Conservation (phyloP, 2,797 vertebrate genomes). For the Syndactyla subalaris region DNA sequence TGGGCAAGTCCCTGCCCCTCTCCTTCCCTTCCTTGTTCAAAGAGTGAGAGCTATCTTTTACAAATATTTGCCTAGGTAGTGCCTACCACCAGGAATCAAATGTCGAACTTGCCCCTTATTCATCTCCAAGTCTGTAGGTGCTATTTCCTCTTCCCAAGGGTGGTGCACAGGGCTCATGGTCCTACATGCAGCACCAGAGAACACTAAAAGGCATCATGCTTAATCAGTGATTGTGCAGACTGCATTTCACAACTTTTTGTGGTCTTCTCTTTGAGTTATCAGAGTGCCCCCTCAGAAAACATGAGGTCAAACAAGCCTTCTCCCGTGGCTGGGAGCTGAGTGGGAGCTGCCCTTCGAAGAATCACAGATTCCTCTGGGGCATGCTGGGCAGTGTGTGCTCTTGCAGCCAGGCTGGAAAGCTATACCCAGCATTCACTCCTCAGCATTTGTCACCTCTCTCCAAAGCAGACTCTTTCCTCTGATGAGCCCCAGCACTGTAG, state of each 20-base stretch:
- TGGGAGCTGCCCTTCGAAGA: neutral
- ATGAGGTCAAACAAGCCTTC: neutral
- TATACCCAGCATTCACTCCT: neutral
- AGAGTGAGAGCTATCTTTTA: slow-evolving; percentile 1
- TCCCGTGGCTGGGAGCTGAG: neutral
- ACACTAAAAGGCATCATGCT: neutral
- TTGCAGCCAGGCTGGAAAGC: neutral
- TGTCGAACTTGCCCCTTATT: neutral
- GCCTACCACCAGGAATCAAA: neutral
- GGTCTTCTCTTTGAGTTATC: neutral
- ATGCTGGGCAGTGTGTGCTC: neutral
- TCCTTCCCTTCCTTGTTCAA: neutral
- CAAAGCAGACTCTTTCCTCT: slow-evolving; percentile 4
- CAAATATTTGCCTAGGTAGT: slow-evolving; percentile 57
- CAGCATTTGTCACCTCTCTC: neutral
- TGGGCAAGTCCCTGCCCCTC: neutral
- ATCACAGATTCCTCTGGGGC: neutral
- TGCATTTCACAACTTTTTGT: neutral
- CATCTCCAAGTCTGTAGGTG: neutral
- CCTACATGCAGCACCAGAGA: neutral
- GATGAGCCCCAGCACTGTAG: neutral
- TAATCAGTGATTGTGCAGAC: accelerated
- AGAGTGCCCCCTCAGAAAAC: neutral
- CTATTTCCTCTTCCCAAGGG: neutral
- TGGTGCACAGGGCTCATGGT: neutral